Conservation (phyloP, 2,888 invertebrate species). For the Pachycephus smyrnensis region DNA sequence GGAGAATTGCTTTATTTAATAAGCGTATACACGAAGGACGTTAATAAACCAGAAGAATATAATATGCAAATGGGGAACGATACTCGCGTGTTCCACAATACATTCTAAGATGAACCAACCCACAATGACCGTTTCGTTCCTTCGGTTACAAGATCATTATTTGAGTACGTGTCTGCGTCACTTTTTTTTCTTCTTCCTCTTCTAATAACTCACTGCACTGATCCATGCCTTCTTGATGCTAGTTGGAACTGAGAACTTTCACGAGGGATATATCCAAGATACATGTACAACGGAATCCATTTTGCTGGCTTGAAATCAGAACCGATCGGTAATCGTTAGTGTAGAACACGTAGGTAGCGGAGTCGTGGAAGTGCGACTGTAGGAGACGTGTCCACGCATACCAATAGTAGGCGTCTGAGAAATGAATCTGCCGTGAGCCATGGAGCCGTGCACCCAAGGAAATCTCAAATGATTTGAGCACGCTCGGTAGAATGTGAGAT, state of each 20-base stretch:
- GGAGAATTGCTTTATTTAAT: conserved; percentile 64
- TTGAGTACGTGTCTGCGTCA: conserved; percentile 7
- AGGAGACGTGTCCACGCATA: background rate
- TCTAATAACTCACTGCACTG: background rate
- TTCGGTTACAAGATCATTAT: background rate
- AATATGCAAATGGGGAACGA: conserved; percentile 26
- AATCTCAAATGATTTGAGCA: conserved; percentile 10
- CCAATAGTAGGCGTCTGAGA: background rate
- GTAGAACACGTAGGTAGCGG: background rate
- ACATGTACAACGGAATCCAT: too few species aligned
- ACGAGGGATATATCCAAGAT: too few species aligned
- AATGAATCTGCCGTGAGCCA: background rate
- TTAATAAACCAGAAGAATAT: conserved; percentile 50
- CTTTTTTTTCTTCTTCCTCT: background rate
- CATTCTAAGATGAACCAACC: background rate
- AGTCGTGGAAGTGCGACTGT: background rate
- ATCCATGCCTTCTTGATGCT: background rate
- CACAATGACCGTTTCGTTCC: background rate
- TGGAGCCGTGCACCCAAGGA: background rate
- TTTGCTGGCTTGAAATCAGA: background rate
- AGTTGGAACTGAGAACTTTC: background rate
- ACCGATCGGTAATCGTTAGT: background rate
- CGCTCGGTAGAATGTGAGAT: conserved; percentile 24
- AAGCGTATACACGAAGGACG: conserved; percentile 48
- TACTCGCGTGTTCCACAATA: conserved; percentile 7